Conservation (phyloP, 2,888 invertebrate species). For the Altica lythri region DNA sequence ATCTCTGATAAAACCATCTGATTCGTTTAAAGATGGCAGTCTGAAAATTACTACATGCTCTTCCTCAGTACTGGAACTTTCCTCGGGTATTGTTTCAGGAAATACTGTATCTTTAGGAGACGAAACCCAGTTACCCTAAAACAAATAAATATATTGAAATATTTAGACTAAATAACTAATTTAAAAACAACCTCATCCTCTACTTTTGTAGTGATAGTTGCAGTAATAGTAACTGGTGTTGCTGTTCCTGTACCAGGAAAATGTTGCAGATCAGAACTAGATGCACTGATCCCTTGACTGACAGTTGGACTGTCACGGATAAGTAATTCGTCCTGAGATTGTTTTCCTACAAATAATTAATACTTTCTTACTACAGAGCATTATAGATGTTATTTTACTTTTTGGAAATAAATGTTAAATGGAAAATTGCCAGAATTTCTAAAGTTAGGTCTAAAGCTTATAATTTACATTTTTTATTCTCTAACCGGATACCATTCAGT, state of each 20-base stretch:
- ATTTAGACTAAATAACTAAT: slow-evolving; percentile 9
- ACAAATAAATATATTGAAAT: slow-evolving; percentile 24
- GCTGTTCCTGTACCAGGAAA: slow-evolving; percentile 54
- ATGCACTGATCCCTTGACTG: slow-evolving; percentile 59
- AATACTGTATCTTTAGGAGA: slow-evolving; percentile 88
- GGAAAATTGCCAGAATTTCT: too few relatives aligned
- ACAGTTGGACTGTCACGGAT: slow-evolving; percentile 65
- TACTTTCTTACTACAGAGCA: too few relatives aligned
- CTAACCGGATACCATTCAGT: too few relatives aligned
- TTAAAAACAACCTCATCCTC: slow-evolving; percentile 70
- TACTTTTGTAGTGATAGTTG: slow-evolving; percentile 55
- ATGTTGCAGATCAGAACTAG: slow-evolving; percentile 51
- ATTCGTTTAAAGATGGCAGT: slow-evolving; percentile 74
- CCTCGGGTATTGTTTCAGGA: slow-evolving; percentile 91
- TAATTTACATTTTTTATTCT: too few relatives aligned
- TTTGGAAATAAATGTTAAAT: too few relatives aligned
- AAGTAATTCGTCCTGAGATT: slow-evolving; percentile 50
- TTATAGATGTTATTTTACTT: too few relatives aligned
- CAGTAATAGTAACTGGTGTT: slow-evolving; percentile 55
- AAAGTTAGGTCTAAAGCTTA: too few relatives aligned
- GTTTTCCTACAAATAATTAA: slow-evolving; percentile 44
- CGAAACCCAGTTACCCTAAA: slow-evolving; percentile 75
- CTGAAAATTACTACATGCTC: slow-evolving; percentile 91
- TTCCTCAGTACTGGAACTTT: slow-evolving; percentile 90
- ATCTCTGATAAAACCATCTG: slow-evolving; percentile 73